Evolutionary conservation across 1,140 invertebrate species (phyloP).

Genomic region (Procambarus clarkii): DNA sequence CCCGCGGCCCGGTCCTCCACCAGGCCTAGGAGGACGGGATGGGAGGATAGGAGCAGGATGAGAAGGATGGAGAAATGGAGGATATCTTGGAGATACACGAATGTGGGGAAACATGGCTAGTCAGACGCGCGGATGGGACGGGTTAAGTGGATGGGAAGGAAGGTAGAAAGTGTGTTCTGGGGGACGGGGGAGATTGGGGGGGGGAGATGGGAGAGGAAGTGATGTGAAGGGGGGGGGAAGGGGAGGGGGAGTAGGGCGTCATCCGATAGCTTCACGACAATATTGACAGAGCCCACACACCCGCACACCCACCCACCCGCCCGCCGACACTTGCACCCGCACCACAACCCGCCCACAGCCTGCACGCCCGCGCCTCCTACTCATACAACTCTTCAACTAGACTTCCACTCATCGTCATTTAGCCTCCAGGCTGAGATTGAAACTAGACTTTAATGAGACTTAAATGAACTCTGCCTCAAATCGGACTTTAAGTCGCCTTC

Average conservation of each 20-base stretch:
- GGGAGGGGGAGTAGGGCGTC: slow-evolving; percentile 10
- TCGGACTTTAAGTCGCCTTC: too few relatives aligned
- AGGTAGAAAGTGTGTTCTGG: background rate
- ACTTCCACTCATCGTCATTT: background rate
- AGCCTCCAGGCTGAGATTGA: too few relatives aligned
- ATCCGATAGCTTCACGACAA: slow-evolving; percentile 61
- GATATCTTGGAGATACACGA: background rate
- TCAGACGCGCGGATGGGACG: background rate
- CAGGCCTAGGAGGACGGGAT: background rate
- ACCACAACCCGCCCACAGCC: background rate
- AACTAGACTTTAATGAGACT: too few relatives aligned
- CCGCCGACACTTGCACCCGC: background rate
- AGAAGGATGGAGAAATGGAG: background rate
- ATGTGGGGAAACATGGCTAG: too few relatives aligned
- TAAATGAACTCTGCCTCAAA: too few relatives aligned
- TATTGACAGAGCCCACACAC: slow-evolving; percentile 65
- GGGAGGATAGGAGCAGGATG: too few relatives aligned
- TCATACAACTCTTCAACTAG: background rate
- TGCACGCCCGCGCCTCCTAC: background rate
- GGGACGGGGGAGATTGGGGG: background rate
- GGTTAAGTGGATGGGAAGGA: slow-evolving; percentile 6
- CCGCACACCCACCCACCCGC: slow-evolving; percentile 17
- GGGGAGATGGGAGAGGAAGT: background rate
- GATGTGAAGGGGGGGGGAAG: background rate
- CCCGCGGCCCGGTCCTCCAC: too few relatives aligned